phyloP scores from a whole-genome alignment of 2,888 invertebrate genomes.

The Pandemis corylana region DNA sequence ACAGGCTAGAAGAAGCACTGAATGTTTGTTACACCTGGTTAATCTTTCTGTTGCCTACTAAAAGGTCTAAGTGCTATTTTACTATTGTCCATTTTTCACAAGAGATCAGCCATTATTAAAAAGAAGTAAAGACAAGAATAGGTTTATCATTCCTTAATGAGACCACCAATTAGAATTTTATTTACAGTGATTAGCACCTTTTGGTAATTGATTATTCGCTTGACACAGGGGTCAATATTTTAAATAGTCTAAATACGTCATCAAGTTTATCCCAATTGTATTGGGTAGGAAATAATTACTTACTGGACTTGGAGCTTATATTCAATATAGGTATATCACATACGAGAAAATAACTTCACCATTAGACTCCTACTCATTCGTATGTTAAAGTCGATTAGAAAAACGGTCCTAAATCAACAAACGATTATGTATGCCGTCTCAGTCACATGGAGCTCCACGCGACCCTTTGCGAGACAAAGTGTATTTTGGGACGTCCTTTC shows the following conservation, averaged over 20 bases:
- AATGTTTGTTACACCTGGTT: too few species aligned
- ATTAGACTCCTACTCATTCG: not conserved
- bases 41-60: too few species aligned
- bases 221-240: not conserved
- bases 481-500: constrained; percentile 29
- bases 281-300: not conserved
- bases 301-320: not conserved
- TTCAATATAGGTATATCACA: not conserved
- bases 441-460: constrained; percentile 25
- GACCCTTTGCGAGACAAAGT: constrained; percentile 38
- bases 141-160: not conserved
- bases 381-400: constrained; percentile 14
- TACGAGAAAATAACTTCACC: not conserved
- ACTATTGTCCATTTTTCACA: not conserved
- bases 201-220: not conserved
- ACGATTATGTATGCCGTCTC: constrained; percentile 35
- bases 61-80: not conserved
- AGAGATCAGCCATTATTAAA: not conserved
- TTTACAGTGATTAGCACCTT: not conserved
- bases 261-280: not conserved
- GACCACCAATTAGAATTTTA: not conserved
- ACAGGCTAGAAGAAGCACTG: too few species aligned
- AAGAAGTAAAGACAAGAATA: not conserved
- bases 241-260: not conserved
- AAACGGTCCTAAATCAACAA: constrained; percentile 35